These are phyloP conservation scores for Ispidina lecontei DNA, from an alignment of 2,797 vertebrate genomes.

Conservation along the genomic window DNA sequence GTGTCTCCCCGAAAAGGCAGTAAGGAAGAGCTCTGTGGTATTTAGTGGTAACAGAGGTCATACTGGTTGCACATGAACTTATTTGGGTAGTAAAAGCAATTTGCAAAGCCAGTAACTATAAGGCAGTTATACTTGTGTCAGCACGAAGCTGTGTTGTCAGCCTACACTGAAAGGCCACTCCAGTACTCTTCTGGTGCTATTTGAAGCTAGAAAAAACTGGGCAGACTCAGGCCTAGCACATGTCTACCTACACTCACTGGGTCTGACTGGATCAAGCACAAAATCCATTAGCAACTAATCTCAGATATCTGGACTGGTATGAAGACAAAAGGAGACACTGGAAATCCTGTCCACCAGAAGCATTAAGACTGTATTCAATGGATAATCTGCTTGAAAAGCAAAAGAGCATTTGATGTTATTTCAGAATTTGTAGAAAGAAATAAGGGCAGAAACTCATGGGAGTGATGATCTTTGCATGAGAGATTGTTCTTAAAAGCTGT, in stretches of 20 bases:
- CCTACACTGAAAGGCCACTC: background rate
- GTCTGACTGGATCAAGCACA: background rate
- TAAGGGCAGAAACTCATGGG: background rate
- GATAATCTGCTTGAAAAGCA: background rate
- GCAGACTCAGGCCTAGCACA: background rate
- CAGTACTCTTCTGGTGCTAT: background rate
- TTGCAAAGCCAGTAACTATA: background rate
- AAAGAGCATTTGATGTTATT: background rate
- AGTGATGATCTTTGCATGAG: background rate
- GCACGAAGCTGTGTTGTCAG: fast-evolving
- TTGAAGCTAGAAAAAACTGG: background rate
- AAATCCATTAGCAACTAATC: background rate
- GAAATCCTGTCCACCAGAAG: background rate
- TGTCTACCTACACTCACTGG: background rate
- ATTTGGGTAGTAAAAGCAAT: background rate
- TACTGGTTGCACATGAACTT: background rate
- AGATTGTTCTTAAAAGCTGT: background rate
- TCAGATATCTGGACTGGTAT: background rate
- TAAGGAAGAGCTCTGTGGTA: background rate
- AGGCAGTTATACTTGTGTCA: background rate
- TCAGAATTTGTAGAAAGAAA: background rate
- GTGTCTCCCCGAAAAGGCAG: background rate
- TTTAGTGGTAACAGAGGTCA: background rate
- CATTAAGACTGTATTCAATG: background rate
- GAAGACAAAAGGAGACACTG: background rate